Percentiles rank a stretch among this genome's conserved stretches.
Conservation (phyloP, 2,113 vertebrate species). For the Proteles cristata region DNA sequence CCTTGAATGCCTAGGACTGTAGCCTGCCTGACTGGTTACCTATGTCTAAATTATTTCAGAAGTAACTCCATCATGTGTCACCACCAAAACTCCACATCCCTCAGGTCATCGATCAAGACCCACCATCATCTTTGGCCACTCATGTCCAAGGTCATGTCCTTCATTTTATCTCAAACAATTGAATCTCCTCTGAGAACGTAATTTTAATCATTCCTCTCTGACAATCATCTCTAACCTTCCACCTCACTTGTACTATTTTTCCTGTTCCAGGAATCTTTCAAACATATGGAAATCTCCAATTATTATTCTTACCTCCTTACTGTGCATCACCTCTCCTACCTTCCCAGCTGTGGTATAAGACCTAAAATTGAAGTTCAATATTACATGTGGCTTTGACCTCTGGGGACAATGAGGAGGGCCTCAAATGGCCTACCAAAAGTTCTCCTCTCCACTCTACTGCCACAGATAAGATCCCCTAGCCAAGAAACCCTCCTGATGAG, state of each 20-base stretch:
- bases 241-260: background rate
- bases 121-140: background rate
- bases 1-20: background rate
- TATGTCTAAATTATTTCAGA: background rate
- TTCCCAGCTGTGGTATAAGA: background rate
- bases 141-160: background rate
- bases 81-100: background rate
- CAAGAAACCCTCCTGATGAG: background rate
- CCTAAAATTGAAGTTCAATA: background rate
- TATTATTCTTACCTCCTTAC: background rate
- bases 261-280: background rate
- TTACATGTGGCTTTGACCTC: background rate
- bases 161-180: background rate
- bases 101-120: background rate
- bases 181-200: background rate
- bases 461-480: background rate
- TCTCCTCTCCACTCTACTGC: background rate
- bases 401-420: background rate
- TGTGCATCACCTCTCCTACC: background rate
- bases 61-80: background rate
- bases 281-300: background rate
- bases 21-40: background rate
- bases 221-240: background rate
- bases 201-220: background rate
- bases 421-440: background rate